Base-by-base conservation (phyloP, 2,113 vertebrate genomes). In the Alethe castanea region DNA sequence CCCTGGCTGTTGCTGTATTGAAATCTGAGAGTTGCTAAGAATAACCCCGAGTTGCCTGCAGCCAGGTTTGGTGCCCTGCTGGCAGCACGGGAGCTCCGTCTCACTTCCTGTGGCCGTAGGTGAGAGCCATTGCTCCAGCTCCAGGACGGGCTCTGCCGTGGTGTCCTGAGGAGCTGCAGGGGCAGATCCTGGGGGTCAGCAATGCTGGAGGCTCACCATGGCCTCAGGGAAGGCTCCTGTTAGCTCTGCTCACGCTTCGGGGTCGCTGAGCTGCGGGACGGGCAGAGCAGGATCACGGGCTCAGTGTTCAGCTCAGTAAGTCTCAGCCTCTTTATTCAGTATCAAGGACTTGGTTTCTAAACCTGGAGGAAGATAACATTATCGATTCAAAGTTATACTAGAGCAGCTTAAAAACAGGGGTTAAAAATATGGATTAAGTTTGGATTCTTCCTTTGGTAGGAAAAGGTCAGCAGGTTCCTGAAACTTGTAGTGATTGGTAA, bases 21-120 rank as follows among this genome's bases (percentile, higher is more conserved):
- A 98, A 98, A 98, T 84, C 81, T 95, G 98, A 98, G 98, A 95
- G 97, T 44, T 98, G 94, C 98, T 98, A 98, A 98, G 97, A 98
- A 98, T 98, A 98, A 89, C 97, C 80, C 94, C 26, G 24, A 31
- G 82, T 56, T 96, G 64, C 95, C 94, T 12, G 96, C 86, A 94
- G 95, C 96, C 96, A 95, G 94, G 91, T 97, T 96, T 98, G 95
- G 97, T 92, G 88, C 83, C 91, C 45, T 4, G 56, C 84, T 67
- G 96, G 95, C 83, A 94, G 84, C 86, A 69, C 86, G 4, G 64
- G 28, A 22, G 25, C 87, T 92, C 91, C 10, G 2, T 40, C 83
- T 88, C 78, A 8, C 92, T 97, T 94, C 91, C 89, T 97, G 77
- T 82, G 92, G 85, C 78, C 64, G 35, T 88, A 94, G 74, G 91